A percentile compares a stretch with the other conserved stretches of the same genome.
Conservation (phyloP, 2,797 vertebrate genomes). For the Poeciliopsis turneri region DNA sequence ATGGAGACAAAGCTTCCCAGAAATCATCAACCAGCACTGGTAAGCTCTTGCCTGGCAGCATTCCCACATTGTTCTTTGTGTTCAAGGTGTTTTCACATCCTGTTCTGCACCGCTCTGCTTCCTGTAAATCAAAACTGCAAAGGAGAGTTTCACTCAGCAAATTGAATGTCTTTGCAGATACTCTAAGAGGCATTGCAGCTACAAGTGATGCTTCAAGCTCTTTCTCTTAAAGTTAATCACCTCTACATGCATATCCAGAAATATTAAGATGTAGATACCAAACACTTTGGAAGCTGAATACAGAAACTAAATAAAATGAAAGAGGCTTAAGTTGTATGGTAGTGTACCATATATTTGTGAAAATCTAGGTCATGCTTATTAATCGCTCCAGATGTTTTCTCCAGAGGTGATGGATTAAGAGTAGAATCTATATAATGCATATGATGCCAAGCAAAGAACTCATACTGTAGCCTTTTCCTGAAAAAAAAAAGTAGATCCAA, state of each 20-base stretch:
- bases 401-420: slow-evolving; percentile 50
- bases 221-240: background rate
- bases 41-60: slow-evolving; percentile 18
- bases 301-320: background rate
- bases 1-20: background rate
- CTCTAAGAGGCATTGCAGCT: background rate
- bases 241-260: background rate
- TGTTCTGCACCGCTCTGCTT: slow-evolving; percentile 2
- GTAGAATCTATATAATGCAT: slow-evolving; percentile 23
- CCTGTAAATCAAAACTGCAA: slow-evolving; percentile 9
- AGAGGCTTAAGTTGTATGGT: slow-evolving; percentile 17
- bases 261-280: background rate
- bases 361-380: slow-evolving; percentile 74
- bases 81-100: slow-evolving; percentile 3
- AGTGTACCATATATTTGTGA: slow-evolving; percentile 26
- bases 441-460: slow-evolving; percentile 4
- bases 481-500: background rate
- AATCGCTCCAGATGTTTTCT: slow-evolving; percentile 67
- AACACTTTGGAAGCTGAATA: background rate
- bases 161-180: background rate
- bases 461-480: background rate
- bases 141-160: background rate
- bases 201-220: background rate
- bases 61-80: slow-evolving; percentile 3
- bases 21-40: background rate